phyloP scores from a whole-genome alignment of 1,140 invertebrate genomes.

The Bombus cullumanus region DNA sequence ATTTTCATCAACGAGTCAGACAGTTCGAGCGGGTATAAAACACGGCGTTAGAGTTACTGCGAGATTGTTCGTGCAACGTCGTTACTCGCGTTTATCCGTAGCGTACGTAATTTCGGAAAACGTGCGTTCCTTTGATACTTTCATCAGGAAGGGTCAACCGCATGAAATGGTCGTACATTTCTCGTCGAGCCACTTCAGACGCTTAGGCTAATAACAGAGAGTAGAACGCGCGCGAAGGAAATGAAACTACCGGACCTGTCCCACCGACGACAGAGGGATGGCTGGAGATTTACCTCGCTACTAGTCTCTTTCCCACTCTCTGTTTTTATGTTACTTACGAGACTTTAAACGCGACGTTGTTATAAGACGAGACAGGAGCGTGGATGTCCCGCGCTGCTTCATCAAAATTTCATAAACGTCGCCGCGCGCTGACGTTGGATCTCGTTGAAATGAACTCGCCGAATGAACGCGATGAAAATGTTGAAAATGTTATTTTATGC shows the following conservation, averaged over 20 bases:
- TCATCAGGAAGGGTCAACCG: conserved; percentile 7
- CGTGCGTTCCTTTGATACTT: conserved; percentile 34
- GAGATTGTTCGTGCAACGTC: background rate
- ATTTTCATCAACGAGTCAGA: background rate
- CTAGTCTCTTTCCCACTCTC: background rate
- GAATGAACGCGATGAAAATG: background rate
- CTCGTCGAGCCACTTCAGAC: background rate
- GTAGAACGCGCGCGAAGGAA: conserved; percentile 25
- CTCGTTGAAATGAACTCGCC: no score
- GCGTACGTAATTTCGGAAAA: conserved; percentile 32
- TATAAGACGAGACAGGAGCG: conserved; percentile 5
- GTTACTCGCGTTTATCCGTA: background rate
- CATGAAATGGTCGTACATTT: background rate
- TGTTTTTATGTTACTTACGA: conserved; percentile 30
- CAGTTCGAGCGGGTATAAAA: background rate
- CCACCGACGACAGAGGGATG: background rate
- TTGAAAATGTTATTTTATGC: background rate
- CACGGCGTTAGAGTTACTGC: background rate
- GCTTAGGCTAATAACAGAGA: conserved; percentile 47
- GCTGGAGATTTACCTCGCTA: conserved; percentile 24
- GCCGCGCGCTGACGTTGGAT: background rate
- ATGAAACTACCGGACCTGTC: conserved; percentile 48
- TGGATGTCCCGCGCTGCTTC: background rate
- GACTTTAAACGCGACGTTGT: conserved; percentile 27
- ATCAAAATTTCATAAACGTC: conserved; percentile 8